These are phyloP conservation scores for Cathartes aura DNA, from an alignment of 2,113 vertebrate genomes.

Conservation along the genomic window DNA sequence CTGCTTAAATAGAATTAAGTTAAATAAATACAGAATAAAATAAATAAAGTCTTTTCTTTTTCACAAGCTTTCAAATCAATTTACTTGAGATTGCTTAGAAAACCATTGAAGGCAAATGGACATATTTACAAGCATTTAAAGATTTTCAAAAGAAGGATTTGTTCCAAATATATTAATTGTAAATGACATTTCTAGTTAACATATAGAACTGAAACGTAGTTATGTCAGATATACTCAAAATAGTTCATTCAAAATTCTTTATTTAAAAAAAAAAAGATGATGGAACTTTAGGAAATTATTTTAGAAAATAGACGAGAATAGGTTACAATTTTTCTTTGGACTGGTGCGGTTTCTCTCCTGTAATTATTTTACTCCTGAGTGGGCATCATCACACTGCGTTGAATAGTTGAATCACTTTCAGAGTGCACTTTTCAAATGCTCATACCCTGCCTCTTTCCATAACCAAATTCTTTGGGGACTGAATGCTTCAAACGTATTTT, in stretches of 20 bases:
- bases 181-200: background rate
- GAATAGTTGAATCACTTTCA: background rate
- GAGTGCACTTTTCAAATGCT: background rate
- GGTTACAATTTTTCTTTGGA: background rate
- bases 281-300: background rate
- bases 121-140: background rate
- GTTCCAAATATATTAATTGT: background rate
- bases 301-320: background rate
- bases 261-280: background rate
- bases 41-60: background rate
- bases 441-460: background rate
- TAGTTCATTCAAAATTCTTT: background rate
- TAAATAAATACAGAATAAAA: background rate
- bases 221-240: background rate
- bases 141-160: background rate
- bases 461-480: background rate
- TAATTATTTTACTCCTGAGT: background rate
- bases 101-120: background rate
- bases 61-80: background rate
- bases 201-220: background rate
- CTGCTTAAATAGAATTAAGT: background rate
- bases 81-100: background rate
- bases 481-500: background rate
- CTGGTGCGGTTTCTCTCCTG: background rate
- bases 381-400: background rate